A percentile compares a stretch with the other conserved stretches of the same genome.
These are phyloP conservation scores for Gnathonemus echidnorhynchus DNA, from an alignment of 2,113 vertebrate species.

Conservation along the genomic window DNA sequence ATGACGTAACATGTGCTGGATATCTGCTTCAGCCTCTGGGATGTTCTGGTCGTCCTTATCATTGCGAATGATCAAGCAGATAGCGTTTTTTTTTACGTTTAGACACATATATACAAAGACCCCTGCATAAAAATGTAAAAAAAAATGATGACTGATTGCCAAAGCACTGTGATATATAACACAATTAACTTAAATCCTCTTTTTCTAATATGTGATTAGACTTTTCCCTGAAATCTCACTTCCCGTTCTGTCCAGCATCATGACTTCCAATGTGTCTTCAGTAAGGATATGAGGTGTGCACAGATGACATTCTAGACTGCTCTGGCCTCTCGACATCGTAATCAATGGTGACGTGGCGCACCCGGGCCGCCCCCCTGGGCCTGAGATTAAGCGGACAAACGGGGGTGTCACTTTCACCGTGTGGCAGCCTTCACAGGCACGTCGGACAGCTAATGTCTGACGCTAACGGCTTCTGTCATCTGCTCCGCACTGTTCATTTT, in stretches of 20 bases:
- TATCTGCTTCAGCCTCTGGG: not conserved
- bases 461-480: not conserved
- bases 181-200: not conserved
- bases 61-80: not conserved
- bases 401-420: not conserved
- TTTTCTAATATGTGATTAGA: not conserved
- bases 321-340: not conserved
- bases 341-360: not conserved
- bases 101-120: not conserved
- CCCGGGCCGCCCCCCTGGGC: not conserved
- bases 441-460: not conserved
- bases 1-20: not conserved
- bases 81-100: not conserved
- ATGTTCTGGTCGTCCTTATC: not conserved
- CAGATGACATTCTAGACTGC: not conserved
- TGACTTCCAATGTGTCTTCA: not conserved
- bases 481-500: not conserved
- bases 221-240: not conserved
- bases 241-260: not conserved
- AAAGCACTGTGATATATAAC: not conserved
- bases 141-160: not conserved
- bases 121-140: not conserved
- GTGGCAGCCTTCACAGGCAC: not conserved
- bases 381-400: not conserved
- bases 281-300: not conserved